A percentile compares a stretch with the other conserved stretches of the same genome.
phyloP scores from a whole-genome alignment of 2,888 invertebrate genomes.

The Oscheius sp. region DNA sequence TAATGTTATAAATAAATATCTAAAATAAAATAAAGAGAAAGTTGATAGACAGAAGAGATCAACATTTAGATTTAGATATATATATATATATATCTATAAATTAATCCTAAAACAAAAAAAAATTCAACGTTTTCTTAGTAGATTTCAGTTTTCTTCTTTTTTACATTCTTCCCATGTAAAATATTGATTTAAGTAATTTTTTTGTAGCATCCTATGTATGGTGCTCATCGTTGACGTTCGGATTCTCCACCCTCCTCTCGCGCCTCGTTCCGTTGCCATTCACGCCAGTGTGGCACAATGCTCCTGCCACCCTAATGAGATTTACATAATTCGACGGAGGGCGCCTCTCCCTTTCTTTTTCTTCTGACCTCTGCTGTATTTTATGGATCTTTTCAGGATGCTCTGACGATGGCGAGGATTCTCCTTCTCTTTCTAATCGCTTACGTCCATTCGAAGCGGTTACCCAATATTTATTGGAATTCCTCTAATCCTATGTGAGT shows the following conservation, averaged over 20 bases:
- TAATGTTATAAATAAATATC: too few species aligned
- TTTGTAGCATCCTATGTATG: too few species aligned
- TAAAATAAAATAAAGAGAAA: too few species aligned
- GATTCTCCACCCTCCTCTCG: neutral
- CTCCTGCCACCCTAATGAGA: constrained; percentile 23
- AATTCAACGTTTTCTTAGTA: too few species aligned
- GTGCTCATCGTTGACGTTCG: too few species aligned
- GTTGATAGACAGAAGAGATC: too few species aligned
- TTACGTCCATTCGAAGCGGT: constrained; percentile 35
- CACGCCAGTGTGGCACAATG: constrained; percentile 16
- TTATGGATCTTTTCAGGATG: constrained; percentile 14
- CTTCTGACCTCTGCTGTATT: neutral
- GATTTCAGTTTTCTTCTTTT: too few species aligned
- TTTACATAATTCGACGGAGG: constrained; percentile 23
- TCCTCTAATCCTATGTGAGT: constrained; percentile 55
- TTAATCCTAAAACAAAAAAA: too few species aligned
- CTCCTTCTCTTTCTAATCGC: constrained; percentile 17
- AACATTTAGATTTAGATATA: too few species aligned
- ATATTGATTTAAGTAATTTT: too few species aligned
- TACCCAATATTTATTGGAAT: constrained; percentile 55
- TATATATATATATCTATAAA: too few species aligned
- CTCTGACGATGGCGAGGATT: constrained; percentile 7
- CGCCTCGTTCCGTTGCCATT: constrained; percentile 23
- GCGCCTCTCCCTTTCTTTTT: neutral
- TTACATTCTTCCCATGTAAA: too few species aligned